Evolutionary conservation across 1,140 invertebrate genomes (phyloP).

Genomic region (Ericerus pela): DNA sequence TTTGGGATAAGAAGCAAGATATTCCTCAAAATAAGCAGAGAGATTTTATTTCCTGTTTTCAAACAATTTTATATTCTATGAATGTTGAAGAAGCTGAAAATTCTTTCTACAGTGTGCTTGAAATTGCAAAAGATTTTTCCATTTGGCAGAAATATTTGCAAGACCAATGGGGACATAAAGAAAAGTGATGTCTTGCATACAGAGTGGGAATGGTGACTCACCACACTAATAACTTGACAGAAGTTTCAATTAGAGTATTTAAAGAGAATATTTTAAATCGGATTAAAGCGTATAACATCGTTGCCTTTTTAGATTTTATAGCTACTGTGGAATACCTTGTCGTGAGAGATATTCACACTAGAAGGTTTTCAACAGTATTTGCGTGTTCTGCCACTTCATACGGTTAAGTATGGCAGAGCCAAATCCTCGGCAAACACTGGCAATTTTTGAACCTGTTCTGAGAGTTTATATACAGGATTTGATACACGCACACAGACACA

Average conservation of each 20-base stretch:
- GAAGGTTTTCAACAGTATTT: no score
- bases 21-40: not conserved
- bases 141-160: not conserved
- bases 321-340: no score
- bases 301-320: not conserved
- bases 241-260: slow-evolving; percentile 1
- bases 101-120: not conserved
- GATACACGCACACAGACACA: no score
- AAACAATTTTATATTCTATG: not conserved
- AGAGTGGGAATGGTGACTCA: not conserved
- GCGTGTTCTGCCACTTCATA: no score
- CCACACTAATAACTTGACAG: slow-evolving; percentile 1
- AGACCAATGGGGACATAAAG: not conserved
- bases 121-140: not conserved
- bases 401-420: no score
- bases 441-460: no score
- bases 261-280: slow-evolving; percentile 6
- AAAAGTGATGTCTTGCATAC: not conserved
- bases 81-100: not conserved
- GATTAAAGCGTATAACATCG: slow-evolving; percentile 2
- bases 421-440: no score
- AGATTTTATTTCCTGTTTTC: not conserved
- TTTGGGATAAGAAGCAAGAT: not conserved
- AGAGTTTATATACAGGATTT: no score
- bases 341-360: no score